phyloP scores from a whole-genome alignment of 1,140 invertebrate genomes.

The Limonius californicus region DNA sequence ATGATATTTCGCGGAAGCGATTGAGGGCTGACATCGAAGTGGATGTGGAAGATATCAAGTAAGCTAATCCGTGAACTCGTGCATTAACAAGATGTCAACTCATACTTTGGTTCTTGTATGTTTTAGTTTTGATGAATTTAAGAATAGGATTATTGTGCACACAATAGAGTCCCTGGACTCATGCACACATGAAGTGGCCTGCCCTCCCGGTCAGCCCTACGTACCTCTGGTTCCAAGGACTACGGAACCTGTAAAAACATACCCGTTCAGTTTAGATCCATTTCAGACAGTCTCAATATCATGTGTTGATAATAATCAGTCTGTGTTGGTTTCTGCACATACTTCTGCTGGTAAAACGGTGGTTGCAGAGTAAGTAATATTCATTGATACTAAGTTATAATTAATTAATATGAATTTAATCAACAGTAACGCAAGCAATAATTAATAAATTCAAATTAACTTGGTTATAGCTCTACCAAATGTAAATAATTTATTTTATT shows the following conservation, averaged over 20 bases:
- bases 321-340: constrained; percentile 97
- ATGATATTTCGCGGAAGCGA: constrained; percentile 23
- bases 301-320: constrained; percentile 97
- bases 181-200: constrained; percentile 90
- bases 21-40: constrained; percentile 31
- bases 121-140: constrained; percentile 58
- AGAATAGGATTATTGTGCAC: constrained; percentile 74
- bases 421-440: no score
- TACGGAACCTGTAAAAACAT: constrained; percentile 83
- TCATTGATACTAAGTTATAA: no score
- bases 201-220: constrained; percentile 83
- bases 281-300: constrained; percentile 98
- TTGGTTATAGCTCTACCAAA: no score
- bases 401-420: no score
- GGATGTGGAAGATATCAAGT: constrained; percentile 40
- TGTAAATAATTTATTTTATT: no score
- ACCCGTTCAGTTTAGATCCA: constrained; percentile 93
- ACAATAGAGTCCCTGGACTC: constrained; percentile 83
- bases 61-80: no score
- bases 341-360: constrained; percentile 99
- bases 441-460: no score
- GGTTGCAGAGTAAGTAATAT: constrained; percentile 95
- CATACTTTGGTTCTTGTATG: neutral
- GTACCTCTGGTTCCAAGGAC: constrained; percentile 59
- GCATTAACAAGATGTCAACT: neutral